Percentiles rank a stretch among this genome's conserved stretches.
phyloP scores from a whole-genome alignment of 2,113 vertebrate genomes.

The Mionectes macconnelli region DNA sequence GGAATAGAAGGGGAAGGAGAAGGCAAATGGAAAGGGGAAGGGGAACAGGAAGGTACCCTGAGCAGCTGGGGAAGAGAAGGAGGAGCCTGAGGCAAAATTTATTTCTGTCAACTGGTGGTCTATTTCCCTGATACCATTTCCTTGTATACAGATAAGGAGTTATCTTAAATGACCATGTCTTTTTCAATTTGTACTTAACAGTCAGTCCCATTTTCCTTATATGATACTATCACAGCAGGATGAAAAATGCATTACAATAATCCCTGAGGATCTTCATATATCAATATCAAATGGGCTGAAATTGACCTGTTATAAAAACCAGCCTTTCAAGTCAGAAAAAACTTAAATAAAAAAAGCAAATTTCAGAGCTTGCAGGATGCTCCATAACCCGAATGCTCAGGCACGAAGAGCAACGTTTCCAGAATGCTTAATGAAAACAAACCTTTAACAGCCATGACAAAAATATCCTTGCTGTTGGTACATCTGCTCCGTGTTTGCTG shows the following conservation, averaged over 20 bases:
- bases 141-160: conserved; percentile 91
- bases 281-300: conserved; percentile 83
- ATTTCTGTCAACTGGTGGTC: conserved; percentile 86
- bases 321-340: conserved; percentile 68
- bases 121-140: conserved; percentile 86
- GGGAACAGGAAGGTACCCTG: background rate
- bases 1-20: background rate
- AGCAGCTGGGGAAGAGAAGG: conserved; percentile 54
- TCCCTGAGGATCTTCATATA: conserved; percentile 82
- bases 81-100: conserved; percentile 82
- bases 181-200: conserved; percentile 92
- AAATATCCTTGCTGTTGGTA: background rate
- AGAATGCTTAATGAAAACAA: conserved; percentile 40
- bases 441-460: background rate
- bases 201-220: conserved; percentile 82
- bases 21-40: background rate
- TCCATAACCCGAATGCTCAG: background rate
- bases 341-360: conserved; percentile 66
- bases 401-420: background rate
- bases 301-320: conserved; percentile 81
- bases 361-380: conserved; percentile 26
- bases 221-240: conserved; percentile 78
- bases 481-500: background rate
- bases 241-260: conserved; percentile 85
- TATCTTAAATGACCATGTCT: conserved; percentile 97